Percentiles rank a stretch among this genome's conserved stretches.
Evolutionary conservation across 1,140 invertebrate genomes (phyloP).

Genomic region (Cotesia vestalis): DNA sequence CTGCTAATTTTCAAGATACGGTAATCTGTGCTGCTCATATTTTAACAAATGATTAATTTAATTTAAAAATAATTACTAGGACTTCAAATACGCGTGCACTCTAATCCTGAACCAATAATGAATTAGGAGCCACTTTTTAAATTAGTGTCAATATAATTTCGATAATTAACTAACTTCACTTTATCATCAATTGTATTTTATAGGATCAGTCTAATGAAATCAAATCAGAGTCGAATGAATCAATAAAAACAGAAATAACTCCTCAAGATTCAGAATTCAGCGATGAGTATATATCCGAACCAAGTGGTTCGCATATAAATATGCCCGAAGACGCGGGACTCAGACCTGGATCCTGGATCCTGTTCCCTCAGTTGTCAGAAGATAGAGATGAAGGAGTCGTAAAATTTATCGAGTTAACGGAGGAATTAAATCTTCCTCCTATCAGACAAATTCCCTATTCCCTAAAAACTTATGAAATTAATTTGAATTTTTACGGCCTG

Average conservation of each 20-base stretch:
- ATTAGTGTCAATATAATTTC: too few species aligned
- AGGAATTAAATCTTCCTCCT: conserved; percentile 42
- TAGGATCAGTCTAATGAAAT: background rate
- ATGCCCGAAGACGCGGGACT: conserved; percentile 49
- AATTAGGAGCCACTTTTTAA: too few species aligned
- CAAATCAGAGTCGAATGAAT: conserved; percentile 30
- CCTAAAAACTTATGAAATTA: conserved; percentile 48
- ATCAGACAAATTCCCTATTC: conserved; percentile 49
- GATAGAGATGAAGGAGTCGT: conserved; percentile 49
- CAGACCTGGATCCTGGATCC: conserved; percentile 47
- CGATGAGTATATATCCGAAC: conserved; percentile 42
- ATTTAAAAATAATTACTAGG: too few species aligned
- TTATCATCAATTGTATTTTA: background rate
- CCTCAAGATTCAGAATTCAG: conserved; percentile 37
- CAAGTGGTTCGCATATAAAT: conserved; percentile 48
- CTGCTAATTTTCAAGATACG: too few species aligned
- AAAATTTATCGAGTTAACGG: conserved; percentile 49
- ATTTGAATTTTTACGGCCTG: conserved; percentile 60
- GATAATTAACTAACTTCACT: too few species aligned
- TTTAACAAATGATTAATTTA: background rate
- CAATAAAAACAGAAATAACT: conserved; percentile 38
- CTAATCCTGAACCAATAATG: too few species aligned
- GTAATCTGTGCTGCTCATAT: too few species aligned
- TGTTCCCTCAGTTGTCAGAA: conserved; percentile 29
- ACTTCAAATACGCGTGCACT: too few species aligned